Base-by-base conservation (phyloP, 2,113 vertebrate genomes). In the Tachuris rubrigastra region DNA sequence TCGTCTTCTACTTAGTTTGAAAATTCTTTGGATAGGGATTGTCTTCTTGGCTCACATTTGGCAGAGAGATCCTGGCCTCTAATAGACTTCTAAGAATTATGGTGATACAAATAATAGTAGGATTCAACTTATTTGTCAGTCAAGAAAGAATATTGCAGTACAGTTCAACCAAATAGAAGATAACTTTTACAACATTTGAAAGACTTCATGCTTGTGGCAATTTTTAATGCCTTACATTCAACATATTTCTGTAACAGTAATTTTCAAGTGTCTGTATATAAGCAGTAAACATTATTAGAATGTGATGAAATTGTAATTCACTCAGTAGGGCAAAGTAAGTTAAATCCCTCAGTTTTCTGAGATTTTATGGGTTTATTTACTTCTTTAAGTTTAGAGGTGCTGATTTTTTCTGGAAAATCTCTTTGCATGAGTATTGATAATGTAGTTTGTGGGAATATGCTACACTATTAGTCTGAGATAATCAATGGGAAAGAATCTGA, bases 21-120 rank as follows among this genome's bases (percentile, higher is more conserved):
- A 82, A 85, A 82, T 87, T 91, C 82, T 95, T 96, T 93, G 58
- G 62, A 95, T 95, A 13, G 8, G 9, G 31, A 82, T 85, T 72
- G 58, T 85, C 67, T 89, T 95, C 62, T 82, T 93, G 69, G 33
- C 55, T 97, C 5, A 4, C 8, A 44, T 78, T 85, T 82, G 30
- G 33, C 62, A 60, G 33, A 85, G 22, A 46, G 81, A 46, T 87
- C 35, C 47, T 89, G 65, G 56, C 65, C 77, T 79, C 69, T 82
- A 72, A 82, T 41, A 87, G 24, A 55, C 39, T 76, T 95, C 53
- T 44, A 79, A 79, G 28, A 79, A 39, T 78, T 56, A 56, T 18
- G 35, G n/a, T 52, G 79, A 60, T 56, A 71, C 12, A 86, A 66
- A 41, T 58, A 87, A 85, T 31, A 87, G 21, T 35, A 94, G 81